These are phyloP conservation scores for Cassiopea xamachana DNA, from an alignment of 30 jellyfish, hydroid and myxozoan genomes.

Conservation along the genomic window DNA sequence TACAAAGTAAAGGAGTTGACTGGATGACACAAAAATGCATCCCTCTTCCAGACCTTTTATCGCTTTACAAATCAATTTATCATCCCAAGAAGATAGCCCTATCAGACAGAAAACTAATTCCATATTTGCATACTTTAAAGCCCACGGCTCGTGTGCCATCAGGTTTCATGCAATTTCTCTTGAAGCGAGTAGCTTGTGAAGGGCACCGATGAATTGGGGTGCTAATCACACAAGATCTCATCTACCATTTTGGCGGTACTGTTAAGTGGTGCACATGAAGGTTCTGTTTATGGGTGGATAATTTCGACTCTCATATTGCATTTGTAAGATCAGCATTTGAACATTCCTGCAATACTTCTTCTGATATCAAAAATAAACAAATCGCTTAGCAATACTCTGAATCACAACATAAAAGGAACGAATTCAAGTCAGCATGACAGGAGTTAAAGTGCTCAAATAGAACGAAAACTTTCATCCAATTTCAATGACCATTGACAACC, in stretches of 20 bases:
- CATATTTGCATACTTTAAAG: not conserved
- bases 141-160: slow-evolving; percentile 14
- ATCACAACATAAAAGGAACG: not conserved
- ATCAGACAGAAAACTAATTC: not conserved
- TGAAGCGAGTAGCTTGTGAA: not conserved
- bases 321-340: not conserved
- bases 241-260: slow-evolving; percentile 12
- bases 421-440: not conserved
- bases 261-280: not conserved
- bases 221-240: slow-evolving; percentile 1
- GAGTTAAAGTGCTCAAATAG: too few species aligned
- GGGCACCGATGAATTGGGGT: slow-evolving; percentile 5
- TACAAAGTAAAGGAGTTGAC: not conserved
- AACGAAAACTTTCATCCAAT: too few species aligned
- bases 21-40: not conserved
- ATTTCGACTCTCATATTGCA: not conserved
- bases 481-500: too few species aligned
- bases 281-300: not conserved
- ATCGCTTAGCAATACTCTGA: not conserved
- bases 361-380: not conserved
- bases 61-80: not conserved
- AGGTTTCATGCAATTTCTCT: not conserved
- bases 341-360: not conserved
- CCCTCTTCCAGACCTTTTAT: not conserved
- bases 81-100: not conserved